Evolutionary conservation across 2,113 vertebrate species (phyloP), one percentile per base, ranked within the genome.

Genomic region (Empidonax alnorum): DNA sequence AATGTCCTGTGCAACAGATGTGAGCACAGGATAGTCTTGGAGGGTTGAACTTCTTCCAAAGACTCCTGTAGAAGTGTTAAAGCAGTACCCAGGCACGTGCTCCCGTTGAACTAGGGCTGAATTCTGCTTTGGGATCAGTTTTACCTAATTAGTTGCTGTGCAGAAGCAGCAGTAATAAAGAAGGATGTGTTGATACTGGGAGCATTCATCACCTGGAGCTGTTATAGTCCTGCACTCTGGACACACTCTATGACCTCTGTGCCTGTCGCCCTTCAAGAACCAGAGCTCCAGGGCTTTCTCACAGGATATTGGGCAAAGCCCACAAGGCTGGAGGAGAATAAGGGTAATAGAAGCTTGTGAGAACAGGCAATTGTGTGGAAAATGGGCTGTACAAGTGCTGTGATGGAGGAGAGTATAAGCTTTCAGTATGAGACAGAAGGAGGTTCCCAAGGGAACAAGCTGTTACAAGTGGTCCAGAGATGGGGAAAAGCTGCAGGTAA

Each of bases 51-150:
- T 71, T 33, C 39, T 75, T 87, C 39, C 52, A 58, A 59, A 65
- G 33, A 22, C 63, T 52, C 22, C 0, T 37, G 47, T 18, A 23
- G 41, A 84, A 62, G 80, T 28, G 73, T 91, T 87, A 63, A 86
- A 94, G 47, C 65, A 67, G 10, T 24, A 63, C 33, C 82, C 35
- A 52, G 74, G 37, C n/a, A 24, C 17, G 35, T 52, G 7, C 73
- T 72, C 24, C 20, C 49, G 85, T 91, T 91, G 82, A 93, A 53
- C 87, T 53, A 53, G 42, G 23, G 6, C 75, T 80, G 49, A 82
- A 52, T 94, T 90, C 84, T 90, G 81, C 90, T 81, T 78, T 82
- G 71, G 74, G 84, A 93, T 68, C 49, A 67, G 41, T 77, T 77
- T 66, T 62, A 17, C 30, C 7, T 82, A 30, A 84, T 66, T 15